Conservation (phyloP, 2,888 invertebrate species). For the Laothoe populi region DNA sequence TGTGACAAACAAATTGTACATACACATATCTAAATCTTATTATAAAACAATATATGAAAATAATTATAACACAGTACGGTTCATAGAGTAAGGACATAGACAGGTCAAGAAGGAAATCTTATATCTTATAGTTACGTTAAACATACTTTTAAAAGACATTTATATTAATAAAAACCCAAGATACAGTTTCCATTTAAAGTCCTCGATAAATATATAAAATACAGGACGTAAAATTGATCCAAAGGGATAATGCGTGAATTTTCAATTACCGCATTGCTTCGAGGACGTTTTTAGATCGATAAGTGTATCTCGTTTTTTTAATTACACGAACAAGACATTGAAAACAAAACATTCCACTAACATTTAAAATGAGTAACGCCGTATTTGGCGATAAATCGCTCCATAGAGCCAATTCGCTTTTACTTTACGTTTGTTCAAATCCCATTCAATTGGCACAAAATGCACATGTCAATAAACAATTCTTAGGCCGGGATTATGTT, state of each 20-base stretch:
- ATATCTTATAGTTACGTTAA: background rate
- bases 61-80: background rate
- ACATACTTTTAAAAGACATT: background rate
- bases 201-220: background rate
- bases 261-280: background rate
- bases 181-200: background rate
- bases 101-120: background rate
- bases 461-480: conserved; percentile 16
- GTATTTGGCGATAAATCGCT: background rate
- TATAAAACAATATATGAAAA: no score
- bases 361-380: background rate
- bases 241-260: background rate
- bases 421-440: conserved; percentile 3
- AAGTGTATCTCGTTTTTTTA: background rate
- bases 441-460: background rate
- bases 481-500: conserved; percentile 7
- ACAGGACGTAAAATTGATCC: background rate
- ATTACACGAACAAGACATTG: conserved; percentile 2
- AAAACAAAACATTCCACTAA: conserved; percentile 5
- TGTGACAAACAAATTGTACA: background rate
- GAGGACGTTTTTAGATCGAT: background rate
- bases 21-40: background rate
- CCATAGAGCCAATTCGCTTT: background rate
- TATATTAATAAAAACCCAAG: conserved; percentile 3
- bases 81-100: background rate